Evolutionary conservation across 2,797 vertebrate genomes (phyloP).

Genomic region (Megaceryle alcyon): DNA sequence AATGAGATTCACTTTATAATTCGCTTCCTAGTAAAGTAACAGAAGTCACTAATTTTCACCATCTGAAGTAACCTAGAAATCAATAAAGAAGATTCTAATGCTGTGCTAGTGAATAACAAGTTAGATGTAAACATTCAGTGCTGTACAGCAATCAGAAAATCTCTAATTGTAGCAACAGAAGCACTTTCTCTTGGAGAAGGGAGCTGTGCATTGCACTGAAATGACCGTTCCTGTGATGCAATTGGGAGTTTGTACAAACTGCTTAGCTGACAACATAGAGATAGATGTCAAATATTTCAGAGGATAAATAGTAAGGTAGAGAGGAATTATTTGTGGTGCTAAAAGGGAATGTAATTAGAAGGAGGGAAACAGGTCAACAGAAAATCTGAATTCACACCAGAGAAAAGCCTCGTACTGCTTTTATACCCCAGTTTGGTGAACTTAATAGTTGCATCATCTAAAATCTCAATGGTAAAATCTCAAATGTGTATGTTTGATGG

Average conservation of each 20-base stretch:
- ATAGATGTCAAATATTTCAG: neutral
- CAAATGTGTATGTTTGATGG: neutral
- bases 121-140: neutral
- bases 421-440: neutral
- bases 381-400: neutral
- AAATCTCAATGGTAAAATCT: neutral
- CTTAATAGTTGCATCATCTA: neutral
- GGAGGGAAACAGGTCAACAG: neutral
- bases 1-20: neutral
- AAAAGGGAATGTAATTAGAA: neutral
- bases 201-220: neutral
- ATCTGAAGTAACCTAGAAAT: neutral
- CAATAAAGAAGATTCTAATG: neutral
- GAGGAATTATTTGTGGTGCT: neutral
- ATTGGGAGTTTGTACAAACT: fast-evolving
- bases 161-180: neutral
- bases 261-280: neutral
- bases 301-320: neutral
- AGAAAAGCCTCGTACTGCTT: neutral
- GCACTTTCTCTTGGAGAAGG: neutral
- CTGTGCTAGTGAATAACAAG: neutral
- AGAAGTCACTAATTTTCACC: neutral
- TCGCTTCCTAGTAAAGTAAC: neutral
- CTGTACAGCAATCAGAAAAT: neutral
- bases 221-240: neutral